Evolutionary conservation across 2,113 vertebrate species (phyloP).

Genomic region (Notiomystis cincta): DNA sequence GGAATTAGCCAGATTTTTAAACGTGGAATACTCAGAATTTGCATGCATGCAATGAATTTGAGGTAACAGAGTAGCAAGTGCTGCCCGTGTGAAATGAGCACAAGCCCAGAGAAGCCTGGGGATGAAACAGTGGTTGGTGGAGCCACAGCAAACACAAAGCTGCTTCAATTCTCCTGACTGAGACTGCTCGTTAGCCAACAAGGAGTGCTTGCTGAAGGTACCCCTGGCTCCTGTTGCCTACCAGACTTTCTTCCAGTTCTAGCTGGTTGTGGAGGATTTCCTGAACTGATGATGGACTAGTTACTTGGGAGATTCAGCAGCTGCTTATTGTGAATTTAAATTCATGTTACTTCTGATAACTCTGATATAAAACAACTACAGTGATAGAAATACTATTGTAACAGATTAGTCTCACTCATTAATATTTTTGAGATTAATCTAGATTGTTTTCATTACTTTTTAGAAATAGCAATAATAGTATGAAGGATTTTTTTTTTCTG

Average conservation of each 20-base stretch:
- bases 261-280: background rate
- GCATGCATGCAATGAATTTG: background rate
- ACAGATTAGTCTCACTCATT: background rate
- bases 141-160: background rate
- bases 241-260: background rate
- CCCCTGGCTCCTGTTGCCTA: background rate
- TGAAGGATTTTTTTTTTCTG: background rate
- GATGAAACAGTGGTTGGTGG: background rate
- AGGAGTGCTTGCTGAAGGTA: background rate
- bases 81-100: rapidly evolving
- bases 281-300: background rate
- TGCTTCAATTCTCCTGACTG: background rate
- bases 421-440: background rate
- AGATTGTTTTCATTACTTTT: background rate
- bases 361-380: background rate
- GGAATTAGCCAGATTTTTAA: background rate
- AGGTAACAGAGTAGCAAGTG: background rate
- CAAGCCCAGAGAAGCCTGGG: background rate
- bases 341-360: background rate
- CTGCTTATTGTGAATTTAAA: background rate
- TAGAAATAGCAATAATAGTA: background rate
- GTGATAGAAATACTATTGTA: background rate
- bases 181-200: background rate
- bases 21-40: background rate
- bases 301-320: background rate